Evolutionary conservation across 2,113 vertebrate species (phyloP).

Genomic region (Orientallactaga bullata): DNA sequence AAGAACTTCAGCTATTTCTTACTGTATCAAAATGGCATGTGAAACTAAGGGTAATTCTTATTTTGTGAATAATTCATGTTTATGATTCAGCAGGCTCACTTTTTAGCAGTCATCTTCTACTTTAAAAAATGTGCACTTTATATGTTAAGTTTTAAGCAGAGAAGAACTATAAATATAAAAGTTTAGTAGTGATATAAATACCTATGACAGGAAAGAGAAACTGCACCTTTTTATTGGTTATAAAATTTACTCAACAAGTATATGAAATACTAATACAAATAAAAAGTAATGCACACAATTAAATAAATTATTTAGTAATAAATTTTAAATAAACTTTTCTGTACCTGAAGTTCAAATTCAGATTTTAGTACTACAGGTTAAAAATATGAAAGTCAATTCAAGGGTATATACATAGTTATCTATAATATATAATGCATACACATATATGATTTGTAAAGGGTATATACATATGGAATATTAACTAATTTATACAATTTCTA

Average conservation of each 20-base stretch:
- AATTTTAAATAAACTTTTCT: conserved; percentile 52
- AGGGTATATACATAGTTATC: neutral
- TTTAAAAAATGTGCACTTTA: conserved; percentile 63
- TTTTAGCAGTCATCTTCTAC: conserved; percentile 28
- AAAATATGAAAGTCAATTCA: neutral
- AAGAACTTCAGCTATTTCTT: conserved; percentile 21
- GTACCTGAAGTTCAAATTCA: conserved; percentile 36
- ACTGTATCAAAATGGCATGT: neutral
- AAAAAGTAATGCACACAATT: conserved; percentile 16
- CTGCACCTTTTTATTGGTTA: neutral
- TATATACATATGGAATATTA: neutral
- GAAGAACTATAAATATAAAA: conserved; percentile 18
- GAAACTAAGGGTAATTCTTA: conserved; percentile 4
- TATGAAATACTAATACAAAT: conserved; percentile 32
- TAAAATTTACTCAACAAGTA: conserved; percentile 41
- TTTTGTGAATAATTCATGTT: conserved; percentile 55
- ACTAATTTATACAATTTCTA: conserved; percentile 19
- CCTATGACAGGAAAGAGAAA: conserved; percentile 29
- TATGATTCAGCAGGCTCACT: conserved; percentile 37
- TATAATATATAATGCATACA: neutral
- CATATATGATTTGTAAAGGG: neutral
- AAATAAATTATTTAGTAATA: conserved; percentile 19
- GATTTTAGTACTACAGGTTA: neutral
- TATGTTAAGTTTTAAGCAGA: conserved; percentile 29
- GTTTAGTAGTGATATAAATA: conserved; percentile 50